Percentiles rank a stretch among this genome's conserved stretches.
phyloP scores from a whole-genome alignment of 2,888 invertebrate genomes.

The Tanypteryx hageni region DNA sequence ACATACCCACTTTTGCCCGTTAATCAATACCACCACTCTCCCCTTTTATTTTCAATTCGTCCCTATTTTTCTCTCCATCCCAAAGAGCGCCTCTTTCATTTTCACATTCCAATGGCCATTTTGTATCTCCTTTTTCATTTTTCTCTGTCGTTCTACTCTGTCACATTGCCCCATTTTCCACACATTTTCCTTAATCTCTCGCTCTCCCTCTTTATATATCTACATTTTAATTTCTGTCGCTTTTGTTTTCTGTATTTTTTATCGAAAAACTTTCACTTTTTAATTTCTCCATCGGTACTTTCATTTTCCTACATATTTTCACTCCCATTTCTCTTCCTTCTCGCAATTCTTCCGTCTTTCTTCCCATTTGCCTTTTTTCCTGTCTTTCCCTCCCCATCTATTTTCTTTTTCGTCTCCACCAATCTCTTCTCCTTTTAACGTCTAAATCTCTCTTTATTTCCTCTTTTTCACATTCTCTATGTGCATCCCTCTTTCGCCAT shows the following conservation, averaged over 20 bases:
- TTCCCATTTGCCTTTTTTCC: not conserved
- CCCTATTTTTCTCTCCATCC: not conserved
- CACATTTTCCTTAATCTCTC: not conserved
- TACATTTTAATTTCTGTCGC: too few species aligned
- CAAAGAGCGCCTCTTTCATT: not conserved
- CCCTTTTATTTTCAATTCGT: not conserved
- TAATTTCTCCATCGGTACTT: not conserved
- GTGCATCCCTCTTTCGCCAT: too few species aligned
- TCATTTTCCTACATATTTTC: slow-evolving; percentile 26
- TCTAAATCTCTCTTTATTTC: too few species aligned
- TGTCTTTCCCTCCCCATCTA: too few species aligned
- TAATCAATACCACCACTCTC: not conserved
- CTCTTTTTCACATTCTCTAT: too few species aligned
- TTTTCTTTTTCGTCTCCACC: too few species aligned
- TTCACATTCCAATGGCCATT: not conserved
- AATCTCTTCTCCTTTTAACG: too few species aligned
- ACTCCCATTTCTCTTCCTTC: not conserved
- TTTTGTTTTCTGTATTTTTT: not conserved
- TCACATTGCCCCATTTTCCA: not conserved
- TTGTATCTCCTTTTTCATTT: not conserved
- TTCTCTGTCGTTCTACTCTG: not conserved
- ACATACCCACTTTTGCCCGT: not conserved
- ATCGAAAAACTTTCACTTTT: not conserved
- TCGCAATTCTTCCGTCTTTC: not conserved
- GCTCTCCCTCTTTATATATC: not conserved